Evolutionary conservation across 2,888 invertebrate species (phyloP).

Genomic region (Drosophila buzzatii): DNA sequence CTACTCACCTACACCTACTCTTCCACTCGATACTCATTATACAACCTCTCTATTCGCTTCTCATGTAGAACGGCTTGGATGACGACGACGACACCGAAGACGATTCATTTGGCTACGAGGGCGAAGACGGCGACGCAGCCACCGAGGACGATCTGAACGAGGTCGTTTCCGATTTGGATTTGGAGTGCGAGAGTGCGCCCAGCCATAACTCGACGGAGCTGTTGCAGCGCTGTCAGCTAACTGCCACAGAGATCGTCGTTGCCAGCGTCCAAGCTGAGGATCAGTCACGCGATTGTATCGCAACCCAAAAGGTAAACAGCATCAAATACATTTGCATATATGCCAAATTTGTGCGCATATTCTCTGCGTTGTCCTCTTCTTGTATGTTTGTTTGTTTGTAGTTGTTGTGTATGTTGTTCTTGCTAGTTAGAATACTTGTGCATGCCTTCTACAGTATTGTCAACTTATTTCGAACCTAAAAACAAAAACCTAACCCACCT

Average conservation of each 20-base stretch:
- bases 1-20: not conserved
- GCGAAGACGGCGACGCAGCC: slow-evolving; percentile 72
- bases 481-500: slow-evolving; percentile 35
- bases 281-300: slow-evolving; percentile 81
- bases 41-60: not conserved
- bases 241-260: slow-evolving; percentile 61
- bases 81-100: slow-evolving; percentile 75
- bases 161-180: slow-evolving; percentile 79
- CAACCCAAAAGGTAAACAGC: slow-evolving; percentile 77
- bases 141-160: slow-evolving; percentile 83
- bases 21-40: not conserved
- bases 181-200: slow-evolving; percentile 68
- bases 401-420: slow-evolving; percentile 31
- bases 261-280: slow-evolving; percentile 56
- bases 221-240: slow-evolving; percentile 64
- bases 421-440: slow-evolving; percentile 53
- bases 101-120: slow-evolving; percentile 74
- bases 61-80: slow-evolving; percentile 74
- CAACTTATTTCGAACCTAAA: slow-evolving; percentile 56
- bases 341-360: slow-evolving; percentile 62
- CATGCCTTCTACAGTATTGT: slow-evolving; percentile 76
- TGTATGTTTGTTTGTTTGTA: slow-evolving; percentile 42
- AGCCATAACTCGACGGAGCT: slow-evolving; percentile 68
- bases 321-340: slow-evolving; percentile 33
- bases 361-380: slow-evolving; percentile 20